phyloP scores from a whole-genome alignment of 2,113 vertebrate genomes.

The Aythya baeri region DNA sequence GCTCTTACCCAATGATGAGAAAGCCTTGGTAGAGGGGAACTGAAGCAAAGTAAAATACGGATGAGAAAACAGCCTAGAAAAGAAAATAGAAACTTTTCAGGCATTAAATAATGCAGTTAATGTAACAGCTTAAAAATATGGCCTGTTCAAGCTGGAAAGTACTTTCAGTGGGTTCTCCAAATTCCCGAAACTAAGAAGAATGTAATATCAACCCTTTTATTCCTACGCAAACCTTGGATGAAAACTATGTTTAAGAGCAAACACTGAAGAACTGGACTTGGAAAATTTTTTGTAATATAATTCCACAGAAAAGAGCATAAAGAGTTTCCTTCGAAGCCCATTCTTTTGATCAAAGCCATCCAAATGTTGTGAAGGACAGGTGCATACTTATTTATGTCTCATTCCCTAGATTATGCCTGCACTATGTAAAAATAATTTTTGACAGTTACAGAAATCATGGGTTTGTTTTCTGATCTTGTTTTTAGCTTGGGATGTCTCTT shows the following conservation, averaged over 20 bases:
- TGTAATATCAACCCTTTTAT: not conserved
- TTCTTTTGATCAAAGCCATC: not conserved
- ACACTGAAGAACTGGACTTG: not conserved
- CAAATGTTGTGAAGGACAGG: not conserved
- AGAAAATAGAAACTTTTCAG: slow-evolving; percentile 20
- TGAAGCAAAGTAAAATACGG: slow-evolving; percentile 96
- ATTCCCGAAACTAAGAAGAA: not conserved
- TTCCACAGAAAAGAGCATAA: not conserved
- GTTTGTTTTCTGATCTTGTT: not conserved
- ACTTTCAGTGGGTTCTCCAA: not conserved
- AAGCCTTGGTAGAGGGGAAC: slow-evolving; percentile 98
- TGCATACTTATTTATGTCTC: not conserved
- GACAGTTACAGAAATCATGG: not conserved
- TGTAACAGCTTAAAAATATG: not conserved
- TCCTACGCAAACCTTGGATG: not conserved
- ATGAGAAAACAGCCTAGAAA: slow-evolving; percentile 92
- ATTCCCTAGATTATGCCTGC: not conserved
- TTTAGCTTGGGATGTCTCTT: not conserved
- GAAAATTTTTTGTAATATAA: not conserved
- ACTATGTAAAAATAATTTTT: not conserved
- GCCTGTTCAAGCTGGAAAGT: not conserved
- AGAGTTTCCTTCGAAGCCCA: not conserved
- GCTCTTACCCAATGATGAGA: slow-evolving; percentile 94
- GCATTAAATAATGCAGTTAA: not conserved
- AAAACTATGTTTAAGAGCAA: slow-evolving; percentile 5